These are phyloP conservation scores for Lepidurus arcticus DNA, from an alignment of 1,140 invertebrate genomes.

Conservation along the genomic window DNA sequence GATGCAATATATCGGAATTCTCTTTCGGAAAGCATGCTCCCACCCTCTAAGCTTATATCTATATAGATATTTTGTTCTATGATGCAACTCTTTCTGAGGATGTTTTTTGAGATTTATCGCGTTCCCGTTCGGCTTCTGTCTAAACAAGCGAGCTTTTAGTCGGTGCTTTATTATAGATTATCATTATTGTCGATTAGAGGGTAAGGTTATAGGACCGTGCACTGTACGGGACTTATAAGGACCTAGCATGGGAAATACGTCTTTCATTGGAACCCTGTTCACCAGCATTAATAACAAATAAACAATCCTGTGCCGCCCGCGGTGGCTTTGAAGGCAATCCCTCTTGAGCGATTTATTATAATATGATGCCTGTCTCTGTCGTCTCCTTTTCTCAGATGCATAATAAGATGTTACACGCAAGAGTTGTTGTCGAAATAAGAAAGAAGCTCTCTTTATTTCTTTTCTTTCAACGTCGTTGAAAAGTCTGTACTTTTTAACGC, in stretches of 20 bases:
- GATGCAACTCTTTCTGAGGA: neutral
- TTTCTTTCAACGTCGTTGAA: too few species aligned
- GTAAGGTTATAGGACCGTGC: neutral
- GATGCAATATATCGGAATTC: neutral
- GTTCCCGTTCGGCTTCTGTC: neutral
- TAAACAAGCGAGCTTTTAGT: neutral
- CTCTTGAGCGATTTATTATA: neutral
- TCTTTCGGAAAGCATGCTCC: too few species aligned
- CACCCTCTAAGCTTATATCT: too few species aligned
- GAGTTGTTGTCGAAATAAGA: too few species aligned
- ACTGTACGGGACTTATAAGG: neutral
- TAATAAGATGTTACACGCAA: too few species aligned
- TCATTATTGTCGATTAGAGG: conserved; percentile 3
- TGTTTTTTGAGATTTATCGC: neutral
- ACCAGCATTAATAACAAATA: neutral
- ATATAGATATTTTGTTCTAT: too few species aligned
- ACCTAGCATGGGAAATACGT: neutral
- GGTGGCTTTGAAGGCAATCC: neutral
- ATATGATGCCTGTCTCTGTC: conserved; percentile 5
- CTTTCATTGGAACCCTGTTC: neutral
- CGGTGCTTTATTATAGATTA: neutral
- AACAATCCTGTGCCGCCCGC: neutral
- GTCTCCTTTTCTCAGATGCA: neutral
- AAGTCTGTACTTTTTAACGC: too few species aligned
- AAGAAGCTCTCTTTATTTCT: too few species aligned